Percentiles rank a stretch among this genome's conserved stretches.
These are phyloP conservation scores for Meteorus colon DNA, from an alignment of 2,888 invertebrate genomes.

Conservation along the genomic window DNA sequence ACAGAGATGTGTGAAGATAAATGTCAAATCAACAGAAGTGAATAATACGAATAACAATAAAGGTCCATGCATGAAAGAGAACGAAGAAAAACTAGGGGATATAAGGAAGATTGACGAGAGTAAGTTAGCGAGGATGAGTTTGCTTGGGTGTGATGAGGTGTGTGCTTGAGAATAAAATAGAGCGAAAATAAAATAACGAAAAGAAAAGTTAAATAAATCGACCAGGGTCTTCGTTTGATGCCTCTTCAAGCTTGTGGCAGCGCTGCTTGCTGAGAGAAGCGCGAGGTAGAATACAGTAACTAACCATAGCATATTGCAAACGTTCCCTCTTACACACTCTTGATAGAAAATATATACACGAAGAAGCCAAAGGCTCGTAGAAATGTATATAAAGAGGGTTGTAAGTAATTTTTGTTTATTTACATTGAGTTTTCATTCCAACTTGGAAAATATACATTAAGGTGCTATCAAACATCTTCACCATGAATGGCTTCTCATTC, in stretches of 20 bases:
- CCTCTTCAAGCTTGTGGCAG: conserved; percentile 28
- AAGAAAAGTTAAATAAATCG: conserved; percentile 67
- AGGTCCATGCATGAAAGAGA: conserved; percentile 4
- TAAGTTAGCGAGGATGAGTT: conserved; percentile 52
- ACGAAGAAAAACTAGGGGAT: conserved; percentile 22
- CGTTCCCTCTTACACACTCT: not conserved
- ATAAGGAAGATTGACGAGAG: conserved; percentile 48
- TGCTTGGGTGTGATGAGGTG: conserved; percentile 62
- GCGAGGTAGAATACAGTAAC: conserved; percentile 31
- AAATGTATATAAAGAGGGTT: conserved; percentile 25
- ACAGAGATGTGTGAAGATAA: conserved; percentile 4
- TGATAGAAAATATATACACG: not conserved
- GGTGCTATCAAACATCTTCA: conserved; percentile 38
- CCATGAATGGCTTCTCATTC: conserved; percentile 43
- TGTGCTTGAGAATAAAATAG: conserved; percentile 42
- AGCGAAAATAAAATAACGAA: conserved; percentile 43
- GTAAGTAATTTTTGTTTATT: conserved; percentile 60
- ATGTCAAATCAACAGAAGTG: not conserved
- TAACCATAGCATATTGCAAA: conserved; percentile 8
- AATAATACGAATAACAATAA: conserved; percentile 26
- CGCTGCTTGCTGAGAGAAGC: conserved; percentile 13
- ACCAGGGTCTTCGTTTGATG: conserved; percentile 43
- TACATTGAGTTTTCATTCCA: conserved; percentile 56
- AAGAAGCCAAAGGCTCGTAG: not conserved
- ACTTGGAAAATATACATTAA: conserved; percentile 19